Evolutionary conservation across 2,113 vertebrate genomes (phyloP), one percentile per base, ranked within the genome.

Genomic region (Aphelocoma coerulescens): DNA sequence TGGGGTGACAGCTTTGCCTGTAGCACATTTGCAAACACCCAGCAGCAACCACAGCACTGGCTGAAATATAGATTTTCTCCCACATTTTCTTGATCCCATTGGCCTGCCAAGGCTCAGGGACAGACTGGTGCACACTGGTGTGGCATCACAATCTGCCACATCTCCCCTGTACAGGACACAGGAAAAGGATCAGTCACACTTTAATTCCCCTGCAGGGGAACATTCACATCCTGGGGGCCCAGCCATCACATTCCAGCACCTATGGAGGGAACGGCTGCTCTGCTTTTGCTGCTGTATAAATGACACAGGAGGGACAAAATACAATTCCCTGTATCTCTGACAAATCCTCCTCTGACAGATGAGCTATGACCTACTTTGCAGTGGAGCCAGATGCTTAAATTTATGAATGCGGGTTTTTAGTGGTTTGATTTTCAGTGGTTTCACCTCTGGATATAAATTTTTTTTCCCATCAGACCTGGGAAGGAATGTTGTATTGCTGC

Each of bases 321-420:
- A 30, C 12, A 71, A 52, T 72, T 94, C 59, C 43, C 61, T 1
- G 0, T 54, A 63, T 63, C 77, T 89, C 75, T 93, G 37, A 68
- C 80, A 96, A 95, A 96, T 77, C 55, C 65, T 75, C 52, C 94
- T 93, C 90, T 93, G 82, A 94, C 87, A 72, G 65, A 78, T 91
- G 55, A 96, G 67, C 66, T 78, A 77, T 87, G 84, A 89, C 72
- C 88, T 83, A 57, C 73, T 87, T 96, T 63, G 49, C 74, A 79
- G 35, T 32, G 55, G 66, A 88, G 79, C 82, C 67, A 92, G 80
- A 68, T 91, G 94, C 85, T 97, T 92, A 85, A 91, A 76, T 90
- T 66, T 85, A 82, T 46, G 78, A 85, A 92, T 68, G 66, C 71
- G 48, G 35, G 35, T 37, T 37, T 37, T 37, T 37, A 37, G 35